Conservation (phyloP, 2,113 vertebrate species). For the Triplophysa dalaica region DNA sequence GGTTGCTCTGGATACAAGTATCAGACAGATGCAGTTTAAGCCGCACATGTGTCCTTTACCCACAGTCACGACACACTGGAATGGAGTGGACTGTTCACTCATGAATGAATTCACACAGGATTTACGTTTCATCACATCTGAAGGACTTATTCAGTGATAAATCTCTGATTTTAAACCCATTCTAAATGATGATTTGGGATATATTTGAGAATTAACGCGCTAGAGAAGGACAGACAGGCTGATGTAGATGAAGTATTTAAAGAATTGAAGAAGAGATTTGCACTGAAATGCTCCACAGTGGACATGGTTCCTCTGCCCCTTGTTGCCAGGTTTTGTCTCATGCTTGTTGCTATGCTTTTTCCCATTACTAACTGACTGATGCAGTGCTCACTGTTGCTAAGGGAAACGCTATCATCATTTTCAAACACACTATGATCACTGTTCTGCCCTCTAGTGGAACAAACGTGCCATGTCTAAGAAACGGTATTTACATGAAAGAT, state of each 20-base stretch:
- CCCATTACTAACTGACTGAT: conserved; percentile 34
- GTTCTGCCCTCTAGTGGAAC: conserved; percentile 16
- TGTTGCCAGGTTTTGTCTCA: conserved; percentile 21
- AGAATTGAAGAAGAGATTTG: not conserved
- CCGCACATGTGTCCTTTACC: conserved; percentile 43
- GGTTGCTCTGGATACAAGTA: conserved; percentile 48
- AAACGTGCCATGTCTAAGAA: not conserved
- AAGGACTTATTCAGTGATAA: not conserved
- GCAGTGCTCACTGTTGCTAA: conserved; percentile 28
- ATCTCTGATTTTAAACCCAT: not conserved
- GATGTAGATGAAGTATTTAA: not conserved
- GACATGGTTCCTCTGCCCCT: conserved; percentile 17
- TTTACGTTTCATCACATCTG: not conserved
- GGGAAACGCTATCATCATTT: not conserved
- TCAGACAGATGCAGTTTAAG: conserved; percentile 45
- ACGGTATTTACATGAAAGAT: not conserved
- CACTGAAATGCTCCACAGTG: not conserved
- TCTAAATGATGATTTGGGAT: not conserved
- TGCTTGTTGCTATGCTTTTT: conserved; percentile 46
- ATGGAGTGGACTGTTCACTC: conserved; percentile 9
- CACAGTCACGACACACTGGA: conserved; percentile 40
- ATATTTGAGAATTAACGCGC: not conserved
- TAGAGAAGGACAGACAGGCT: not conserved
- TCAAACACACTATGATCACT: not conserved
- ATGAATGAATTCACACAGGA: conserved; percentile 41